Conservation (phyloP, 2,113 vertebrate species). For the Nicator chloris region DNA sequence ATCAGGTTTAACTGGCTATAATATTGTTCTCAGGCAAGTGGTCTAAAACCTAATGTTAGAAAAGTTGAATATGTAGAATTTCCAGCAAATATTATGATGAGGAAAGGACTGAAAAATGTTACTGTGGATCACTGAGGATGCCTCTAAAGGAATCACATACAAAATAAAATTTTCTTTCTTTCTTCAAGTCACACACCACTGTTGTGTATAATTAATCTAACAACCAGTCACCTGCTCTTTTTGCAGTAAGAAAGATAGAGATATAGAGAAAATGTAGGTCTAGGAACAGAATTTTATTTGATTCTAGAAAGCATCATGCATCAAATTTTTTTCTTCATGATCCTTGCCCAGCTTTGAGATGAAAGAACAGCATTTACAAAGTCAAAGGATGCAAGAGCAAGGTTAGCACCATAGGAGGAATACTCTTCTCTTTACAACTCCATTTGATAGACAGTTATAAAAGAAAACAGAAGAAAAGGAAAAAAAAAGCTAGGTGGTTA, state of each 20-base stretch:
- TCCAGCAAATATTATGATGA: background rate
- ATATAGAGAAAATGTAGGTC: background rate
- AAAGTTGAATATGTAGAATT: background rate
- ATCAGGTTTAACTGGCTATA: background rate
- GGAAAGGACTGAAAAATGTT: background rate
- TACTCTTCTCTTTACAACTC: background rate
- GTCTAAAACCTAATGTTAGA: background rate
- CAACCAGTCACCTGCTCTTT: background rate
- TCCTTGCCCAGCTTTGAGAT: background rate
- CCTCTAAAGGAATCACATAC: background rate
- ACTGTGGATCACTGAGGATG: background rate
- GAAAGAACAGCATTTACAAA: background rate
- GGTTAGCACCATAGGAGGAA: background rate
- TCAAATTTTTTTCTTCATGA: background rate
- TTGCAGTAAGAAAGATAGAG: background rate
- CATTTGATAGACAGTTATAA: background rate
- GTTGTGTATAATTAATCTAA: background rate
- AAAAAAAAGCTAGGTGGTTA: background rate
- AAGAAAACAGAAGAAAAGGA: background rate
- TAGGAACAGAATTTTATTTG: conserved; percentile 35
- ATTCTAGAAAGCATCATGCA: conserved; percentile 13
- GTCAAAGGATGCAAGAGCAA: background rate
- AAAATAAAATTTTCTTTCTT: background rate
- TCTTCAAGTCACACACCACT: background rate
- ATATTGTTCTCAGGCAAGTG: background rate